Conservation (phyloP, 2,888 invertebrate genomes). For the Dioctria rufipes region DNA sequence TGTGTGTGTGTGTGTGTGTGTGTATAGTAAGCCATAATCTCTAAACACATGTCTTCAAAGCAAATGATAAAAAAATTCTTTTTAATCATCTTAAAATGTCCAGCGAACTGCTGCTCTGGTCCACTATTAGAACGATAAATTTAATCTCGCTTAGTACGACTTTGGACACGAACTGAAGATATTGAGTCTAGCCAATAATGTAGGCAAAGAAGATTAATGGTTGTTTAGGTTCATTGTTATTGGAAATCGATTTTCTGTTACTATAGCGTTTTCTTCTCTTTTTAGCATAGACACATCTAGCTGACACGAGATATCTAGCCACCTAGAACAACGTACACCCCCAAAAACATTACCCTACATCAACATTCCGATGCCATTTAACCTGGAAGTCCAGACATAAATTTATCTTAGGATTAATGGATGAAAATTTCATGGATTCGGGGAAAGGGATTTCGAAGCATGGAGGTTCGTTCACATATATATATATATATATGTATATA, state of each 20-base stretch:
- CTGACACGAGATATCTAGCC: constrained; percentile 12
- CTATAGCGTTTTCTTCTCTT: constrained; percentile 44
- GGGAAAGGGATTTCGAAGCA: constrained; percentile 27
- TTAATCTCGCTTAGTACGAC: constrained; percentile 48
- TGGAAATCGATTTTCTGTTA: constrained; percentile 63
- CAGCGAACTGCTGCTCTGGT: background rate
- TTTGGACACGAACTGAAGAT: constrained; percentile 43
- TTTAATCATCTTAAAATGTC: constrained; percentile 50
- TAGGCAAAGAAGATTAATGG: constrained; percentile 61
- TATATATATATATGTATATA: too few relatives aligned
- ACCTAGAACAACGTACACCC: constrained; percentile 22
- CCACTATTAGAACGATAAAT: constrained; percentile 48
- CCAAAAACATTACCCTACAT: constrained; percentile 48
- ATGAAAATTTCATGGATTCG: constrained; percentile 50
- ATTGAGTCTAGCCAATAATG: constrained; percentile 52
- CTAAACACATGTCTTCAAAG: constrained; percentile 20
- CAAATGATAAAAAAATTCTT: constrained; percentile 37
- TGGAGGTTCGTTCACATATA: constrained; percentile 6
- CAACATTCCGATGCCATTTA: constrained; percentile 54
- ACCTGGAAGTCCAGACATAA: constrained; percentile 53
- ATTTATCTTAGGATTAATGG: constrained; percentile 55
- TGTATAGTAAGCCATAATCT: background rate
- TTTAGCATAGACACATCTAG: constrained; percentile 28
- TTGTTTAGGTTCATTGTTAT: constrained; percentile 63
- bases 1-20: too few relatives aligned